phyloP scores from a whole-genome alignment of 2,113 vertebrate species.

The Numenius arquata region DNA sequence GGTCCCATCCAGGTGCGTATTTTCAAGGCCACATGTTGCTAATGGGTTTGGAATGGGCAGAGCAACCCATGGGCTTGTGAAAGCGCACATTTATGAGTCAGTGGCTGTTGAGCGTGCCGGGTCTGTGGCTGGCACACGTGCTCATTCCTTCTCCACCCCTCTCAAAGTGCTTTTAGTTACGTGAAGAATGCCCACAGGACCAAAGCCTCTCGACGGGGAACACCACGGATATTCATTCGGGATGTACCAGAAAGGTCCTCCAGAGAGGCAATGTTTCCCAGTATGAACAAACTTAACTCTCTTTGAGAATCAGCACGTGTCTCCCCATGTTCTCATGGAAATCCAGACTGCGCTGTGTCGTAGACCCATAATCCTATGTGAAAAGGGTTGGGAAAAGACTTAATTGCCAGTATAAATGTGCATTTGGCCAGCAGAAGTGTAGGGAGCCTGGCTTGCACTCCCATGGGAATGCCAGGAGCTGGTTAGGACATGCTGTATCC shows the following conservation, averaged over 20 bases:
- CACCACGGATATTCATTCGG: rapidly evolving
- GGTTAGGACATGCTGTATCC: background rate
- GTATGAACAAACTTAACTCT: background rate
- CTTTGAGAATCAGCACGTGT: rapidly evolving
- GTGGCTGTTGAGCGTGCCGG: background rate
- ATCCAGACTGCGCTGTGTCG: background rate
- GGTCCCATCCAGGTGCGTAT: background rate
- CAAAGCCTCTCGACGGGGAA: background rate
- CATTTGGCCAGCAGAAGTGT: background rate
- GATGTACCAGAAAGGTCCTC: background rate
- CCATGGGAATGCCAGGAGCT: background rate
- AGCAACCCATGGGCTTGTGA: background rate
- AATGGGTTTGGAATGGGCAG: background rate
- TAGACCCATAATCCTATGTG: rapidly evolving
- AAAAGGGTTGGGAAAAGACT: background rate
- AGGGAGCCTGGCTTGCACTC: background rate
- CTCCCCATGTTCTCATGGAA: background rate
- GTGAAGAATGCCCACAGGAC: background rate
- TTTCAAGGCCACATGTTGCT: background rate
- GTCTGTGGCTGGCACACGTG: background rate
- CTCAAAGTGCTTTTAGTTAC: background rate
- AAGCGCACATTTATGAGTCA: background rate
- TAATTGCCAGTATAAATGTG: background rate
- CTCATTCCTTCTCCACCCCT: background rate
- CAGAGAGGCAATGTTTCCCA: background rate